These are phyloP conservation scores for Cerastoderma edule DNA, from an alignment of 2,888 invertebrate genomes.

Conservation along the genomic window DNA sequence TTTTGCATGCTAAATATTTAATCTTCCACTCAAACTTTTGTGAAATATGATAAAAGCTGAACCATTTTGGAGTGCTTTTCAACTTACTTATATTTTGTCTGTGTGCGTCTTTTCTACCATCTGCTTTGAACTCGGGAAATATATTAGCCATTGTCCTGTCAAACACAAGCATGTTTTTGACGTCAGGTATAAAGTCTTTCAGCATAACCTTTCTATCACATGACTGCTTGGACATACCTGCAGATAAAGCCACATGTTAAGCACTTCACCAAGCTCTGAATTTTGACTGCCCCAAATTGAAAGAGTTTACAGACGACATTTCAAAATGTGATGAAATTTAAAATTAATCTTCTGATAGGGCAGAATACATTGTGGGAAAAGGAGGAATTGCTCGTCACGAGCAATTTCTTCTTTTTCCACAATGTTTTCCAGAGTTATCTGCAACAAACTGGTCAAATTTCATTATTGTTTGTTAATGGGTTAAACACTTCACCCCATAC, in stretches of 20 bases:
- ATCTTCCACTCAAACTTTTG: conserved; percentile 1
- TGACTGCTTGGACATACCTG: conserved; percentile 42
- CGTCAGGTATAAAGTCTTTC: conserved; percentile 34
- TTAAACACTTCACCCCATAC: too few relatives aligned
- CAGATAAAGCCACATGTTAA: neutral
- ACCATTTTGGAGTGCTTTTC: neutral
- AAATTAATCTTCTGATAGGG: too few relatives aligned
- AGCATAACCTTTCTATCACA: conserved; percentile 59
- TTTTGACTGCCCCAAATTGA: too few relatives aligned
- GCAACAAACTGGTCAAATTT: too few relatives aligned
- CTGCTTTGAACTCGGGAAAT: conserved; percentile 42
- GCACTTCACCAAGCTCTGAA: neutral
- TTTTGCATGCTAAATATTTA: too few relatives aligned
- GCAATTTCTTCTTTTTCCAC: too few relatives aligned
- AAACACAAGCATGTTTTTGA: conserved; percentile 44
- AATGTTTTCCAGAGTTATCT: too few relatives aligned
- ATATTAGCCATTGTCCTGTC: conserved; percentile 46
- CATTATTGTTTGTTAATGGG: too few relatives aligned
- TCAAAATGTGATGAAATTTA: too few relatives aligned
- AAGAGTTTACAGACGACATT: too few relatives aligned
- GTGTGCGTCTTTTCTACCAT: conserved; percentile 16
- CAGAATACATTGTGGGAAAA: too few relatives aligned
- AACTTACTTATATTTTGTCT: conserved; percentile 31
- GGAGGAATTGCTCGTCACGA: too few relatives aligned
- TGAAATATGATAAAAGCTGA: neutral